Evolutionary conservation across 2,888 invertebrate species (phyloP).

Genomic region (Aphrophora alni): DNA sequence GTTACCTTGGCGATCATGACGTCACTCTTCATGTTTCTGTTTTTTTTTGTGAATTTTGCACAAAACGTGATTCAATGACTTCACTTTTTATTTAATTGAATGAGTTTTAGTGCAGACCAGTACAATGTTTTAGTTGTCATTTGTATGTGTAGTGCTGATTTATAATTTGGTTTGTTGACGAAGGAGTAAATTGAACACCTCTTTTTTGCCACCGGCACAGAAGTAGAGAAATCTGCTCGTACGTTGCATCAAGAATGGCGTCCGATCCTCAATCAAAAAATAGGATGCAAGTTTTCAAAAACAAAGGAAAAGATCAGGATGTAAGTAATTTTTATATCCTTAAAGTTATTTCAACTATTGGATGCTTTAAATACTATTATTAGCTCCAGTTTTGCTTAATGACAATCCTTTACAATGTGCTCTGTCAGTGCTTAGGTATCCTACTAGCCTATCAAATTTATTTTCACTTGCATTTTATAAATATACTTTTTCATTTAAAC

Average conservation of each 20-base stretch:
- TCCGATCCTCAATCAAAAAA: constrained; percentile 76
- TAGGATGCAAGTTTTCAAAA: constrained; percentile 95
- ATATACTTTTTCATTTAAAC: no score
- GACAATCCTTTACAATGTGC: no score
- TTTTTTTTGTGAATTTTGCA: constrained; percentile 34
- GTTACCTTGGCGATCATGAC: constrained; percentile 39
- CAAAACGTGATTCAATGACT: constrained; percentile 41
- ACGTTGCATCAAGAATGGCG: constrained; percentile 70
- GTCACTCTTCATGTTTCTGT: constrained; percentile 38
- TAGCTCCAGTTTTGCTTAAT: no score
- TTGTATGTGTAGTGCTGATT: constrained; percentile 4
- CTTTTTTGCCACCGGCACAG: constrained; percentile 14
- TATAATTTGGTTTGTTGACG: neutral
- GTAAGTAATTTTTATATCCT: constrained; percentile 67
- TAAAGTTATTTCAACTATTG: no score
- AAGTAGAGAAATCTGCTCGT: constrained; percentile 12
- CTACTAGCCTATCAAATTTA: no score
- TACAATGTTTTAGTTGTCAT: constrained; percentile 21
- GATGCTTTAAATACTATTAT: no score
- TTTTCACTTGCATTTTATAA: no score
- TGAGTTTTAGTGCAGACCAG: constrained; percentile 13
- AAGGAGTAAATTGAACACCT: constrained; percentile 1
- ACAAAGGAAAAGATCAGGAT: constrained; percentile 99
- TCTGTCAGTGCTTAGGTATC: no score
- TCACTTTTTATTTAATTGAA: constrained; percentile 13